phyloP scores from a whole-genome alignment of 2,888 invertebrate species.

The Latrodectus elegans region DNA sequence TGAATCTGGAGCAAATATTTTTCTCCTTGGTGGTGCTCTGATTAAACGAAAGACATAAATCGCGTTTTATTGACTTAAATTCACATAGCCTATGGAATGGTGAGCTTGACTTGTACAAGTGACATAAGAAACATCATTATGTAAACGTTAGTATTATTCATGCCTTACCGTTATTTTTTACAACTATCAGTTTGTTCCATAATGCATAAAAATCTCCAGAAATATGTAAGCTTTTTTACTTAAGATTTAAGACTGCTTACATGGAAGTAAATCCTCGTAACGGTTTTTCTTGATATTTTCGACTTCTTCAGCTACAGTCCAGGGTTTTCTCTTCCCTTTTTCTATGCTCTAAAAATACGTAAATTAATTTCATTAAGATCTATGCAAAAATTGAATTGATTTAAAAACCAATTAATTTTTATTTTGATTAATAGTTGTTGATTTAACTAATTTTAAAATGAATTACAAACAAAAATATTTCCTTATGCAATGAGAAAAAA shows the following conservation, averaged over 20 bases:
- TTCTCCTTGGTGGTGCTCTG: not conserved
- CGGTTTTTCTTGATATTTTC: conserved; percentile 45
- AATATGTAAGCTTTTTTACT: not conserved
- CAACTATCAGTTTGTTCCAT: not conserved
- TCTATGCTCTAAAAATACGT: conserved; percentile 11
- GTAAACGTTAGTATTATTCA: not conserved
- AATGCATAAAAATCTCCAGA: not conserved
- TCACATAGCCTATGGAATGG: not conserved
- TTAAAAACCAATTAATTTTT: too few species aligned
- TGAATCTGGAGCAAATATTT: not conserved
- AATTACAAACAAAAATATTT: too few species aligned
- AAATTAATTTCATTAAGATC: not conserved
- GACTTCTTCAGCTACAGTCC: conserved; percentile 18
- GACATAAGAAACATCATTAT: too few species aligned
- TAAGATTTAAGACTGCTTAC: conserved; percentile 7
- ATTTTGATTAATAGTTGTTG: too few species aligned
- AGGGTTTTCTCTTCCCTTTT: conserved; percentile 28
- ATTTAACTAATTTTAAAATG: too few species aligned
- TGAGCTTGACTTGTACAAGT: too few species aligned
- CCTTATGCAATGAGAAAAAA: too few species aligned
- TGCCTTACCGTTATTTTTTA: not conserved
- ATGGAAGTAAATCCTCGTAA: conserved; percentile 36
- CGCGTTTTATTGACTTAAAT: not conserved
- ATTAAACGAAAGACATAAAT: too few species aligned
- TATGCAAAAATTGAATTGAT: not conserved